phyloP scores from a whole-genome alignment of 2,888 invertebrate genomes.

The Scaptodrosophila latifasciaeformis region DNA sequence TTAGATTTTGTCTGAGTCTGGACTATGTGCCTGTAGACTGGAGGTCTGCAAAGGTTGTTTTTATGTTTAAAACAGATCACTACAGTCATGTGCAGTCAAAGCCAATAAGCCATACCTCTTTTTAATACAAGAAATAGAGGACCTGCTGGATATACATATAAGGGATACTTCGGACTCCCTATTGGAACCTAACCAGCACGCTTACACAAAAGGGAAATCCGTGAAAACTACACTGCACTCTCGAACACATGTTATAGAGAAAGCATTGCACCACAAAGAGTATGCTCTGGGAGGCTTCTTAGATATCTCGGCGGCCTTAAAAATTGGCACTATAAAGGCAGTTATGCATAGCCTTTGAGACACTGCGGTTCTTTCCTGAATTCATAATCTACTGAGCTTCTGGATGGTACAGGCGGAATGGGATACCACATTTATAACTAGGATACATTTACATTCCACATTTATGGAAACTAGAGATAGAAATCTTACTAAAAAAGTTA shows the following conservation, averaged over 20 bases:
- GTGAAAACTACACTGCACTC: not conserved
- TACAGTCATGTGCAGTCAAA: not conserved
- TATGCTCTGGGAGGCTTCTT: not conserved
- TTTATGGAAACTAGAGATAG: not conserved
- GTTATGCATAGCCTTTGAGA: too few relatives aligned
- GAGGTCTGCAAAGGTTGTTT: not conserved
- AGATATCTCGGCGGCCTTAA: not conserved
- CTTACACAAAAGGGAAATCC: not conserved
- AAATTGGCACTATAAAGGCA: not conserved
- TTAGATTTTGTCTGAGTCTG: too few relatives aligned
- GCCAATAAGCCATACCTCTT: not conserved
- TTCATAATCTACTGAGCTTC: not conserved
- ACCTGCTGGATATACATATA: not conserved
- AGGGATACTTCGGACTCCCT: not conserved
- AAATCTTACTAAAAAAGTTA: not conserved
- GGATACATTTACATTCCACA: not conserved
- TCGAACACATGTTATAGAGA: not conserved
- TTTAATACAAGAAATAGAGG: not conserved
- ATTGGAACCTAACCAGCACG: not conserved
- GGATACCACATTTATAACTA: not conserved
- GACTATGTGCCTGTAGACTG: not conserved
- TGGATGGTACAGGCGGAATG: not conserved
- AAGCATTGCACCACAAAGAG: not conserved
- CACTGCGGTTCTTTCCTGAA: too few relatives aligned
- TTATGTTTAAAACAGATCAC: not conserved